Percentiles rank a stretch among this genome's conserved stretches.
These are phyloP conservation scores for Drosophila novamexicana DNA, from an alignment of 1,140 invertebrate species.

Conservation along the genomic window DNA sequence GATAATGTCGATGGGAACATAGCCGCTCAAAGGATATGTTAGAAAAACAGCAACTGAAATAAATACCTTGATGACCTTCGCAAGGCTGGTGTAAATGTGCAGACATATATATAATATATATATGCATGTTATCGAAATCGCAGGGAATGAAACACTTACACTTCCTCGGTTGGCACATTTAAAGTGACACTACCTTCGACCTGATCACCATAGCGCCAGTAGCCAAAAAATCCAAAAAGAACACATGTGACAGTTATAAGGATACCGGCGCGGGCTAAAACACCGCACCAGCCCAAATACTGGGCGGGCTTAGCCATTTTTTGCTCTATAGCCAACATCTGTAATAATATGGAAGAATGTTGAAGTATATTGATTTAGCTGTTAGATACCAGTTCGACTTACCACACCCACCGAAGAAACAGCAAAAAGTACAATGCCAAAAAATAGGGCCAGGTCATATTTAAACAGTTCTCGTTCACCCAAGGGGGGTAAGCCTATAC, in stretches of 20 bases:
- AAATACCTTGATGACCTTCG: conserved; percentile 28
- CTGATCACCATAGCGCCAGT: conserved; percentile 40
- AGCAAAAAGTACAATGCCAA: conserved; percentile 49
- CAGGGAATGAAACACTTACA: conserved; percentile 23
- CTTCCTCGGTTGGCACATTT: conserved; percentile 41
- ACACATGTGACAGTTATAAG: conserved; percentile 21
- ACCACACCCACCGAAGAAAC: conserved; percentile 57
- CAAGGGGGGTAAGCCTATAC: too few relatives aligned
- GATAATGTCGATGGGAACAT: conserved; percentile 53
- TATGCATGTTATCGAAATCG: too few relatives aligned
- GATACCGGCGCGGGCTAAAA: conserved; percentile 3
- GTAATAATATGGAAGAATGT: too few relatives aligned
- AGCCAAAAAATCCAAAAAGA: conserved; percentile 44
- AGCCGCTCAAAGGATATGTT: conserved; percentile 48
- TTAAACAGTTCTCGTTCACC: too few relatives aligned
- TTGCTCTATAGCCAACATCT: conserved; percentile 55
- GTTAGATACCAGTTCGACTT: conserved; percentile 4
- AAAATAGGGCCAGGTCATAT: not conserved
- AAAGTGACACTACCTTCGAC: conserved; percentile 25
- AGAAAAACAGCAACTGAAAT: conserved; percentile 42
- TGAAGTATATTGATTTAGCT: too few relatives aligned
- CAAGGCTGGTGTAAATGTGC: conserved; percentile 4
- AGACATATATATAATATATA: not conserved
- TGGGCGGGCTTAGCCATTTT: conserved; percentile 39
- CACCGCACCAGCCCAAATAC: conserved; percentile 47